A percentile compares a stretch with the other conserved stretches of the same genome.
phyloP scores from a whole-genome alignment of 1,140 invertebrate species.

The Chionoecetes opilio region DNA sequence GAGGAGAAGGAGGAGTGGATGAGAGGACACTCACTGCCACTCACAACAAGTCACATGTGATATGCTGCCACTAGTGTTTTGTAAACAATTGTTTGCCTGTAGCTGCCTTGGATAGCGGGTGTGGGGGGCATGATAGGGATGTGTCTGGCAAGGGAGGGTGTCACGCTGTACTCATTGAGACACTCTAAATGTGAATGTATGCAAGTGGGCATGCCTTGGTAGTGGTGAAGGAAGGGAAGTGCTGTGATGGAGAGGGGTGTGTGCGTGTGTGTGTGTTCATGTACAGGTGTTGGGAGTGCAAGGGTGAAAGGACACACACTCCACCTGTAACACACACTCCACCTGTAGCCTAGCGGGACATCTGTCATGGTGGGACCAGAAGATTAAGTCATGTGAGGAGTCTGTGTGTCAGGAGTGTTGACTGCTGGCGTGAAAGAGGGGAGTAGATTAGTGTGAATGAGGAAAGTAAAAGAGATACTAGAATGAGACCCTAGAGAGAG shows the following conservation, averaged over 20 bases:
- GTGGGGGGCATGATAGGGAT: not conserved
- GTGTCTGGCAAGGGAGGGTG: not conserved
- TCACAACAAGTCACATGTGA: conserved; percentile 20
- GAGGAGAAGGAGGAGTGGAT: conserved; percentile 1
- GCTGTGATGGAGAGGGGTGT: not conserved
- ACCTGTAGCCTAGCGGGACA: not conserved
- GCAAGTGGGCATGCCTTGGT: not conserved
- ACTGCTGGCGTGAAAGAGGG: not conserved
- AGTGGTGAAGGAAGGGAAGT: not conserved
- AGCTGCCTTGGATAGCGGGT: conserved; percentile 9
- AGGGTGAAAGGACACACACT: not conserved
- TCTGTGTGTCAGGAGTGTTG: not conserved
- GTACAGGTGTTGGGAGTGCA: conserved; percentile 3
- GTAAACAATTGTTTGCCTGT: conserved; percentile 29
- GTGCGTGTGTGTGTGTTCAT: conserved; percentile 8
- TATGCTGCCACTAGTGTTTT: conserved; percentile 28
- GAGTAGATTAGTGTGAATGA: not conserved
- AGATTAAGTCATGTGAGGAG: not conserved
- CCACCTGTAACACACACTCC: not conserved
- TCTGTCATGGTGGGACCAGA: conserved; percentile 15
- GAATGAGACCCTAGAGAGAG: not conserved
- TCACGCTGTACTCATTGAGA: not conserved
- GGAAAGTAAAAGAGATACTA: not conserved
- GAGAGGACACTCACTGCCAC: conserved; percentile 24
- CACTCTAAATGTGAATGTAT: conserved; percentile 23